Evolutionary conservation across 2,113 vertebrate species (phyloP).

Genomic region (Rhineura floridana): DNA sequence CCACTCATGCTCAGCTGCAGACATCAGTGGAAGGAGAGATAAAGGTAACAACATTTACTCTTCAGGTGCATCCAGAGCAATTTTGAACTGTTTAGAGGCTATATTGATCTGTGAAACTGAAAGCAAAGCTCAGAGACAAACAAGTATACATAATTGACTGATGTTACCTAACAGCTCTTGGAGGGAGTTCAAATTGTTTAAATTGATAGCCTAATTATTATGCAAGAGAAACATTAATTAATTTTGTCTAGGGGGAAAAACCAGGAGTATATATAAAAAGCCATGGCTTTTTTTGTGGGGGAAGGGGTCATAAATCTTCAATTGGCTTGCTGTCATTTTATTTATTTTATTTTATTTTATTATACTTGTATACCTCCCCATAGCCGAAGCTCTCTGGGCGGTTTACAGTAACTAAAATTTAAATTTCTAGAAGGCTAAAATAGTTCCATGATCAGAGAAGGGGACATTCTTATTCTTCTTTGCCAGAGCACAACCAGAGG

Average conservation of each 20-base stretch:
- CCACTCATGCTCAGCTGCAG: slow-evolving; percentile 12
- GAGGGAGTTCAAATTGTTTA: not conserved
- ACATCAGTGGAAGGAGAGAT: not conserved
- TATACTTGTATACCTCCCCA: too few species aligned
- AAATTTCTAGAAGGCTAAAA: slow-evolving; percentile 3
- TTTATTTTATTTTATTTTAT: too few species aligned
- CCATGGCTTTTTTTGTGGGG: not conserved
- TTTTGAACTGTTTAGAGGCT: slow-evolving; percentile 4
- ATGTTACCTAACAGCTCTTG: slow-evolving; percentile 10
- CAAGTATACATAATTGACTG: slow-evolving; percentile 18
- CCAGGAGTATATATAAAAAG: not conserved
- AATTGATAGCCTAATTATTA: not conserved
- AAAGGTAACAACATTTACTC: not conserved
- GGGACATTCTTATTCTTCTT: slow-evolving; percentile 37
- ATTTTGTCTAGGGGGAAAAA: not conserved
- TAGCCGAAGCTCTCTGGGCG: too few species aligned
- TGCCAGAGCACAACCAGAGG: not conserved
- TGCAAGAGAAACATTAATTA: accelerated
- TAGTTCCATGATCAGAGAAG: not conserved
- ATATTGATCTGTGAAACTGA: slow-evolving; percentile 23
- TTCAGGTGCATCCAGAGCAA: not conserved
- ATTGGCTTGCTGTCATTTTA: slow-evolving; percentile 26
- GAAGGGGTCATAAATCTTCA: not conserved
- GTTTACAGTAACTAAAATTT: too few species aligned
- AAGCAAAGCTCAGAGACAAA: slow-evolving; percentile 15